A percentile compares a stretch with the other conserved stretches of the same genome.
Conservation (phyloP, 2,113 vertebrate species). For the Channa maculata region DNA sequence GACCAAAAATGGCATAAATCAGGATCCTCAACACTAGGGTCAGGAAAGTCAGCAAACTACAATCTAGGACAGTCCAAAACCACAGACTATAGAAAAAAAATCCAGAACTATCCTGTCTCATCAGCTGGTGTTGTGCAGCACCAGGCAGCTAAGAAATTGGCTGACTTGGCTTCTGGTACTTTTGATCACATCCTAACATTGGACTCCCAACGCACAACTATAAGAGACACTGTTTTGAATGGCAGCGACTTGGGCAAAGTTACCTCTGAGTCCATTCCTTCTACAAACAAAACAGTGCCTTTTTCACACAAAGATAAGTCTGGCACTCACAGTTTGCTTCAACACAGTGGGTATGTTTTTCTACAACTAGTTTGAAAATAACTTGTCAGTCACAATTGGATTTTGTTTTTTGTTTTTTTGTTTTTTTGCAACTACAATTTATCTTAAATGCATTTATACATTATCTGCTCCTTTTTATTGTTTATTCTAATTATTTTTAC, state of each 20-base stretch:
- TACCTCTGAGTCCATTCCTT: not conserved
- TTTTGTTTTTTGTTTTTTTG: too few species aligned
- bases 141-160: constrained; percentile 38
- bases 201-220: constrained; percentile 40
- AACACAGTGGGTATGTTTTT: constrained; percentile 53
- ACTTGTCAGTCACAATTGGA: too few species aligned
- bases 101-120: constrained; percentile 15
- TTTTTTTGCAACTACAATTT: too few species aligned
- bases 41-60: not conserved
- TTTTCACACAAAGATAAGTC: constrained; percentile 8
- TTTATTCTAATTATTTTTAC: too few species aligned
- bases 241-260: constrained; percentile 27
- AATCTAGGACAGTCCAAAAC: constrained; percentile 8
- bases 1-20: constrained; percentile 28
- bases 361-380: not conserved
- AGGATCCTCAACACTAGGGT: not conserved
- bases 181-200: constrained; percentile 19
- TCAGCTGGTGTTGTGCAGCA: constrained; percentile 26
- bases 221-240: constrained; percentile 19
- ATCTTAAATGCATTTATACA: too few species aligned
- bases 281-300: not conserved
- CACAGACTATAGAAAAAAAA: constrained; percentile 4
- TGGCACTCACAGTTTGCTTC: constrained; percentile 17
- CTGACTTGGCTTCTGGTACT: constrained; percentile 23
- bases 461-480: too few species aligned